Percentiles rank a stretch among this genome's conserved stretches.
These are phyloP conservation scores for Cactoblastis cactorum DNA, from an alignment of 2,888 invertebrate species.

Conservation along the genomic window DNA sequence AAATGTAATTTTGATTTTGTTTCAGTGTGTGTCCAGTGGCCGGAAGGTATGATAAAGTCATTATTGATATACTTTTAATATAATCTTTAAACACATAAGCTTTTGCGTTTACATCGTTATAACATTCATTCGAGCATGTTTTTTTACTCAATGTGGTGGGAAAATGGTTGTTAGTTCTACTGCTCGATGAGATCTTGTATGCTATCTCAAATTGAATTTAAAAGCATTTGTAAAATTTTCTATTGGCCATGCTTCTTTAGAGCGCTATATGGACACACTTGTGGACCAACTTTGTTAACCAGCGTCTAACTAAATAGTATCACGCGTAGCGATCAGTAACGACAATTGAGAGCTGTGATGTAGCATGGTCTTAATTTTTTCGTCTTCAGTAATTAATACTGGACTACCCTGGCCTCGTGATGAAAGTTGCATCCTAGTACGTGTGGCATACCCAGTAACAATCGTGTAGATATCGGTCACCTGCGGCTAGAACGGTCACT, in stretches of 20 bases:
- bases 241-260: conserved; percentile 60
- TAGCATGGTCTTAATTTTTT: conserved; percentile 43
- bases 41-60: conserved; percentile 85
- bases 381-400: conserved; percentile 12
- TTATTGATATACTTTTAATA: conserved; percentile 35
- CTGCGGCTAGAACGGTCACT: background rate
- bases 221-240: conserved; percentile 51
- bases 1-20: conserved; percentile 68
- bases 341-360: conserved; percentile 37
- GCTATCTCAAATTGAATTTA: conserved; percentile 48
- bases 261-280: conserved; percentile 30
- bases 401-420: conserved; percentile 1
- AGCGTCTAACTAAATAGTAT: conserved; percentile 2
- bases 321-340: background rate
- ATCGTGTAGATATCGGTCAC: conserved; percentile 7
- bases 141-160: conserved; percentile 68
- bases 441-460: conserved; percentile 6
- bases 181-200: conserved; percentile 58
- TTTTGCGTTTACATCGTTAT: conserved; percentile 67
- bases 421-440: conserved; percentile 8
- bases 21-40: conserved; percentile 95
- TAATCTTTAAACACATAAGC: conserved; percentile 47
- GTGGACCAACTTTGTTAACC: conserved; percentile 2
- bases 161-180: conserved; percentile 54
- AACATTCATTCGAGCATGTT: conserved; percentile 73